phyloP scores from a whole-genome alignment of 2,113 vertebrate genomes.

The Daubentonia madagascariensis region DNA sequence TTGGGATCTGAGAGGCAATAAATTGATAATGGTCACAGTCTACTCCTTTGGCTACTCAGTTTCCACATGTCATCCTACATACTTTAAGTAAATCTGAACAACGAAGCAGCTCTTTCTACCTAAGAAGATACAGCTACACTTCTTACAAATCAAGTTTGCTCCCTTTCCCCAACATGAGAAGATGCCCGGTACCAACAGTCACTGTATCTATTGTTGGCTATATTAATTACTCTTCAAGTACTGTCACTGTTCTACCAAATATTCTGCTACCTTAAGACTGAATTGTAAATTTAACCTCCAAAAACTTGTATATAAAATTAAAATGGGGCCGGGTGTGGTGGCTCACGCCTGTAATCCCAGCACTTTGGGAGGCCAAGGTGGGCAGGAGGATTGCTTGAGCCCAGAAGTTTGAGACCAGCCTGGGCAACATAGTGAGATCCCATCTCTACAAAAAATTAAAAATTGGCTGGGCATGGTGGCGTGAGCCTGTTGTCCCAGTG shows the following conservation, averaged over 20 bases:
- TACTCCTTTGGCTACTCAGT: neutral
- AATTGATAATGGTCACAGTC: neutral
- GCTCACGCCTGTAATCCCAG: neutral
- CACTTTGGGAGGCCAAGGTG: neutral
- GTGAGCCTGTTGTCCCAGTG: no score
- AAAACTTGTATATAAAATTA: neutral
- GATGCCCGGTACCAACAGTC: neutral
- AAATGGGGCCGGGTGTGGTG: neutral
- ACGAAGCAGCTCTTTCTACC: neutral
- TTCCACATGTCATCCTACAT: neutral
- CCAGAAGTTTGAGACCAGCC: no score
- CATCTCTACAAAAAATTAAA: no score
- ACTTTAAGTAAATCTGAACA: neutral
- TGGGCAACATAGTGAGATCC: no score
- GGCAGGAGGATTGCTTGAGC: no score
- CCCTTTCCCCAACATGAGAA: neutral
- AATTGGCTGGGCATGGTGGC: no score
- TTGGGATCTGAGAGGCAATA: neutral
- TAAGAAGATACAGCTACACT: neutral
- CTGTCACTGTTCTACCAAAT: neutral
- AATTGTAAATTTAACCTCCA: neutral
- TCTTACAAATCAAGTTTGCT: neutral
- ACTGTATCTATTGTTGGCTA: neutral
- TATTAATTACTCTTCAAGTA: neutral
- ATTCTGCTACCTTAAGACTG: neutral